These are phyloP conservation scores for Porites evermanni DNA, from an alignment of 92 coral and sea anemone species.

Conservation along the genomic window DNA sequence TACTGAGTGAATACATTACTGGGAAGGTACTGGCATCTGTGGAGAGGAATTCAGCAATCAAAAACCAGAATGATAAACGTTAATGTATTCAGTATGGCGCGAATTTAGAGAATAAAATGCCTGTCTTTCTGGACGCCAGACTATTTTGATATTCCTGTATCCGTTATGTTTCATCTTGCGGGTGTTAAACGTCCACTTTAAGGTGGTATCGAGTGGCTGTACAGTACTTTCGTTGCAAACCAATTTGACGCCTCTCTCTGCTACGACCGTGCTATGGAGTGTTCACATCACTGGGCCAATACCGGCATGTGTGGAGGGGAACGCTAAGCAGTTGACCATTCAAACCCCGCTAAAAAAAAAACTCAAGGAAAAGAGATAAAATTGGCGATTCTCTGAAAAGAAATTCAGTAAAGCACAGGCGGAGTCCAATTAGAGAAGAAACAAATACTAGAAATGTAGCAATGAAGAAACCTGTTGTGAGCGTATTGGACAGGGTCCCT, in stretches of 20 bases:
- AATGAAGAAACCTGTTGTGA: too few relatives aligned
- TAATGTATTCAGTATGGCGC: background rate
- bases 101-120: background rate
- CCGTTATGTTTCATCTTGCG: background rate
- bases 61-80: background rate
- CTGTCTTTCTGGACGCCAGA: background rate
- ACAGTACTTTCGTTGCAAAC: background rate
- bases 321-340: too few relatives aligned
- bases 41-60: background rate
- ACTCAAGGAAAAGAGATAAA: too few relatives aligned
- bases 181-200: constrained; percentile 20
- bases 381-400: too few relatives aligned
- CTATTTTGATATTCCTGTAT: background rate
- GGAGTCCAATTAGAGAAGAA: too few relatives aligned
- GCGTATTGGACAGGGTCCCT: too few relatives aligned
- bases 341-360: too few relatives aligned
- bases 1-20: background rate
- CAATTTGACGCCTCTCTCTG: constrained; percentile 6
- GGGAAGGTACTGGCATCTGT: background rate
- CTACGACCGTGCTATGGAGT: background rate
- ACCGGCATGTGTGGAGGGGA: too few relatives aligned
- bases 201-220: background rate
- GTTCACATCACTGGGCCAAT: background rate
- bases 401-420: too few relatives aligned
- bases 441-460: too few relatives aligned